phyloP scores from a whole-genome alignment of 1,140 invertebrate genomes.

The Temnothorax longispinosus region DNA sequence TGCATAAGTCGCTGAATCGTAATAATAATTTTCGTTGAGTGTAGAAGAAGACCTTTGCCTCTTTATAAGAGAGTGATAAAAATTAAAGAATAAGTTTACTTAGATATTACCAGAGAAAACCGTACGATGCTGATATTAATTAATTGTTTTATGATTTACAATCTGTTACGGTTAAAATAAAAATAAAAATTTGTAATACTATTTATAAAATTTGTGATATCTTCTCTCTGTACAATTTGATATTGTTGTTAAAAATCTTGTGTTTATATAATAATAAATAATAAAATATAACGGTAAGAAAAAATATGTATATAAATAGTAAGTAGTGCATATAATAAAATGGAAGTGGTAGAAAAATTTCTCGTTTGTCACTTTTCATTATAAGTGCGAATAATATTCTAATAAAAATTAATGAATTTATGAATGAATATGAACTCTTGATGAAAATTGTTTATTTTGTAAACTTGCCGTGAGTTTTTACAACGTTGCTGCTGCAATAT shows the following conservation, averaged over 20 bases:
- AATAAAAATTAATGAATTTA: constrained; percentile 3
- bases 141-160: neutral
- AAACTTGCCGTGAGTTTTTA: neutral
- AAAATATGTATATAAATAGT: neutral
- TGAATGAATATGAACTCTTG: neutral
- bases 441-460: neutral
- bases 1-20: neutral
- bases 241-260: neutral
- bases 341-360: neutral
- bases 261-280: neutral
- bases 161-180: neutral
- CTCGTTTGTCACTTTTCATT: neutral
- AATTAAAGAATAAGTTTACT: neutral
- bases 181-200: neutral
- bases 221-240: neutral
- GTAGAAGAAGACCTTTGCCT: neutral
- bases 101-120: neutral
- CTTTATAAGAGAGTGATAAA: neutral
- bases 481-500: neutral
- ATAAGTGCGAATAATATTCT: neutral
- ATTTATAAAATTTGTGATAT: neutral
- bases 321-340: neutral
- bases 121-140: neutral
- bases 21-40: neutral
- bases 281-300: neutral